A percentile compares a stretch with the other conserved stretches of the same genome.
phyloP scores from a whole-genome alignment of 2,113 vertebrate species.

The Entomyzon cyanotis region DNA sequence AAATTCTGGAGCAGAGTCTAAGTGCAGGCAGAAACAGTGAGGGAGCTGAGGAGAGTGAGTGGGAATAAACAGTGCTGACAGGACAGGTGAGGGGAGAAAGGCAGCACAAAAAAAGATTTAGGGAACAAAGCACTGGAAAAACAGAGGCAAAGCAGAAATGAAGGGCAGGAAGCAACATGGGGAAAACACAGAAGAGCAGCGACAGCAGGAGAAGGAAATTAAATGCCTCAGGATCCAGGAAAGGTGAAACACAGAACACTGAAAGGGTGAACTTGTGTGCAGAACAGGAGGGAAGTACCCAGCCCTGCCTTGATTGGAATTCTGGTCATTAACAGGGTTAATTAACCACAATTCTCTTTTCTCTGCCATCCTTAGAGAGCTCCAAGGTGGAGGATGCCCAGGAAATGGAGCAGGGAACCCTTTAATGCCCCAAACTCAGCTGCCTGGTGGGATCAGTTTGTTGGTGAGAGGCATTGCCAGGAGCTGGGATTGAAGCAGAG shows the following conservation, averaged over 20 bases:
- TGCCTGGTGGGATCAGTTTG: neutral
- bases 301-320: neutral
- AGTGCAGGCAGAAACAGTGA: neutral
- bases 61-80: neutral
- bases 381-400: neutral
- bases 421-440: neutral
- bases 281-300: neutral
- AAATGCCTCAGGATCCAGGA: neutral
- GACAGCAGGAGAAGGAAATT: neutral
- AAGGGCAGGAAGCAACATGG: neutral
- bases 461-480: neutral
- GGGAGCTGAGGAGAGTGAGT: neutral
- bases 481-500: neutral
- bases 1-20: neutral
- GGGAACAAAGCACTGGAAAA: neutral
- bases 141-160: neutral
- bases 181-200: fast-evolving
- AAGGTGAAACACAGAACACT: neutral
- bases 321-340: fast-evolving
- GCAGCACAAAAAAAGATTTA: neutral
- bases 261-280: fast-evolving
- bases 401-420: neutral
- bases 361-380: neutral
- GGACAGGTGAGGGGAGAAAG: neutral
- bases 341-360: neutral